Evolutionary conservation across 1,140 invertebrate species (phyloP), one percentile per base, ranked within the genome.

Genomic region (Caerostris extrusa): DNA sequence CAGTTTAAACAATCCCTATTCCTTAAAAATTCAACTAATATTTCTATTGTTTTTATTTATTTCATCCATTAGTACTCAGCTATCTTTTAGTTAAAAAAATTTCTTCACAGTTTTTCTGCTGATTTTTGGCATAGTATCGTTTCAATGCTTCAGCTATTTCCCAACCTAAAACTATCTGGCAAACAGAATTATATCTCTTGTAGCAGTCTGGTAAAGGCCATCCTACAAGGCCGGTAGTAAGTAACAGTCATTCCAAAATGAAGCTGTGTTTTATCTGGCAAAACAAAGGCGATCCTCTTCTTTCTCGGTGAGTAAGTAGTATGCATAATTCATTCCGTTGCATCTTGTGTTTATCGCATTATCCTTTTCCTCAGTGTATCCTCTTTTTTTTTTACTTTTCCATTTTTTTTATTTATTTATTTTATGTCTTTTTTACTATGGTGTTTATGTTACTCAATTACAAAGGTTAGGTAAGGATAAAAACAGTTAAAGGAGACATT

Each of bases 331-430:
- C 71, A 77, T 77, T 10, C 34, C 10, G 71, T 5, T 77, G 10
- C 71, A 77, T 77, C 71, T 34, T 77, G 71, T 53, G 71, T 77
- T 77, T 77, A 77, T 77, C 53, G 71, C 71, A 77, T 77, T 77
- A 77, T 12, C 71, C 34, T 12, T 67, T 14, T n/a, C 61, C 71
- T 14, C 8, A 77, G 14, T 5, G 71, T 3, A 14, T 50, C 34
- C 71, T 50, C 8, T 2, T 34, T 34, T 50, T 77, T 53, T 77
- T 53, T 50, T 77, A 34, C 34, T 5, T 50, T 53, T 34, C 34
- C 34, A 34, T 50, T 77, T 53, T 34, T 0, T 34, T 5, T 77
- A 50, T 50, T 50, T 12, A 2, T 50, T 10, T 34, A 50, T 77
- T 10, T 8, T 14, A 34, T 77, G 14, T 12, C 8, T 77, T 12